Percentiles rank a stretch among this genome's conserved stretches.
Conservation (phyloP, 1,140 invertebrate species). For the Elymnias hypermnestra region DNA sequence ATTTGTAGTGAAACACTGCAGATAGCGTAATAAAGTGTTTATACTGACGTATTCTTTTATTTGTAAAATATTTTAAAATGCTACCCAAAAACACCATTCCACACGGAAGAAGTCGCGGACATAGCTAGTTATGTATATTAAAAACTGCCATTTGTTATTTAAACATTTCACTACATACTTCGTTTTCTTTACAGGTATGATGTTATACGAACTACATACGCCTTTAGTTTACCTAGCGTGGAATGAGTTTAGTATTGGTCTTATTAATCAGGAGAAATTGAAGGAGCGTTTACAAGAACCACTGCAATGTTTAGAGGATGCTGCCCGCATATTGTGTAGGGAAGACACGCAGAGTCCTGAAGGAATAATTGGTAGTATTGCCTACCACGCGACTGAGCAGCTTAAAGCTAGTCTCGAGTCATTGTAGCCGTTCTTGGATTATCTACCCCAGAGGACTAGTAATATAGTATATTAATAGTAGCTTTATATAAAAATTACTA, state of each 20-base stretch:
- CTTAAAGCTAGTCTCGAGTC: slow-evolving; percentile 79
- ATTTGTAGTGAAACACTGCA: too few species aligned
- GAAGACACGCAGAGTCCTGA: slow-evolving; percentile 83
- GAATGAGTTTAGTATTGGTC: slow-evolving; percentile 77
- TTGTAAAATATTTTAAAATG: too few species aligned
- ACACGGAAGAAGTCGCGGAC: too few species aligned
- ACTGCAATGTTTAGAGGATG: slow-evolving; percentile 76
- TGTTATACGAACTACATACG: slow-evolving; percentile 86
- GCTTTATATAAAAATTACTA: too few species aligned
- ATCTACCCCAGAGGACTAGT: too few species aligned
- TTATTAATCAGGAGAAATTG: slow-evolving; percentile 78
- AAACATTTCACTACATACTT: not conserved
- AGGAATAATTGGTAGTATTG: slow-evolving; percentile 81
- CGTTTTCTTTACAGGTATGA: slow-evolving; percentile 77
- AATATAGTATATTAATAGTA: too few species aligned
- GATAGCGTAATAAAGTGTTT: too few species aligned
- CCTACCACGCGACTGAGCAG: slow-evolving; percentile 78
- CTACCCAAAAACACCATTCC: not conserved
- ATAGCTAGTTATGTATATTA: too few species aligned
- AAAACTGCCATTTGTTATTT: too few species aligned
- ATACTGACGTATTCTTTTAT: too few species aligned
- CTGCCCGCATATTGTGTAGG: slow-evolving; percentile 79
- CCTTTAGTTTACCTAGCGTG: slow-evolving; percentile 83
- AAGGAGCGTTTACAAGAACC: slow-evolving; percentile 81
- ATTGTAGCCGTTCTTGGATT: too few species aligned